A percentile compares a stretch with the other conserved stretches of the same genome.
Evolutionary conservation across 2,888 invertebrate species (phyloP).

Genomic region (Drosophila tripunctata): DNA sequence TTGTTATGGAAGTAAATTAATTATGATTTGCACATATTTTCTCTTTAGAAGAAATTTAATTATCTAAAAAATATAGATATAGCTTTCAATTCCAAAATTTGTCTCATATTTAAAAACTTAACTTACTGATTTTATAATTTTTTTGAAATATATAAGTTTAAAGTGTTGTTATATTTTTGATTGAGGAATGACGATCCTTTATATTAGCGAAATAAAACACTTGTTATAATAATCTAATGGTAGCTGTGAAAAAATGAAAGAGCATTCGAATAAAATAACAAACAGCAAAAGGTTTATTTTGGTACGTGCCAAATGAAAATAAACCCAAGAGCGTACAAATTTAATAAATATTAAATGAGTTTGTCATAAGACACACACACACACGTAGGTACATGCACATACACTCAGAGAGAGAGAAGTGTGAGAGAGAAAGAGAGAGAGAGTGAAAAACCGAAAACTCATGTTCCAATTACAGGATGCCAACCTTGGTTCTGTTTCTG

Average conservation of each 20-base stretch:
- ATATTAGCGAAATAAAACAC: not conserved
- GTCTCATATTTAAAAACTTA: too few relatives aligned
- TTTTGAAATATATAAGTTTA: too few relatives aligned
- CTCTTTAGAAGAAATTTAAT: too few relatives aligned
- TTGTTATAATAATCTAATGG: conserved; percentile 5
- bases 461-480: conserved; percentile 60
- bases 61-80: too few relatives aligned
- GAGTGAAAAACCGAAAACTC: conserved; percentile 45
- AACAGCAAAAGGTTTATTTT: conserved; percentile 57
- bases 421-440: too few relatives aligned
- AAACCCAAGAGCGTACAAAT: conserved; percentile 62
- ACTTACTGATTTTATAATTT: too few relatives aligned
- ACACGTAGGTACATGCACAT: not conserved
- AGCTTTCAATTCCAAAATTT: too few relatives aligned
- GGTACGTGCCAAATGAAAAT: conserved; percentile 73
- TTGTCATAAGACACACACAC: conserved; percentile 56
- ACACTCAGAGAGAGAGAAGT: not conserved
- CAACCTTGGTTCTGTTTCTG: conserved; percentile 25
- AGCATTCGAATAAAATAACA: conserved; percentile 34
- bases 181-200: too few relatives aligned
- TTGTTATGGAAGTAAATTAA: too few relatives aligned
- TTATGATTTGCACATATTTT: too few relatives aligned
- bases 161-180: too few relatives aligned
- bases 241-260: conserved; percentile 4
- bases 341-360: conserved; percentile 76